Base-by-base conservation (phyloP, 2,113 vertebrate species). In the Oryzias woworae region DNA sequence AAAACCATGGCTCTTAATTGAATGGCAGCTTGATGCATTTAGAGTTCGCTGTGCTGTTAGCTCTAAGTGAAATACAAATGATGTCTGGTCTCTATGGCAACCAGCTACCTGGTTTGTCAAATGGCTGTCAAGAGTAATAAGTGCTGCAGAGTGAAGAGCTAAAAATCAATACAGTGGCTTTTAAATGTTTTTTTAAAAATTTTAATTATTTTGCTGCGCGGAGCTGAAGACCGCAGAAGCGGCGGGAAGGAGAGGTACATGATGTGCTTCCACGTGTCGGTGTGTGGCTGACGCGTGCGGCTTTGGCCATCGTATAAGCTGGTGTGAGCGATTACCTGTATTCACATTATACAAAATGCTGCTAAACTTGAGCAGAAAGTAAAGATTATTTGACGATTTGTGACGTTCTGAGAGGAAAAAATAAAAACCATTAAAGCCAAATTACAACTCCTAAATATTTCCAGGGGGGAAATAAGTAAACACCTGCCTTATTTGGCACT, bases 401-500 rank as follows among this genome's bases (percentile, higher is more conserved):
- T 12, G n/a, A 45, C 8, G n/a, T 10, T 18, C 47, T 17, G 44
- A 14, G 44, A 10, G 12, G 12, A 13, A 36, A 36, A 36, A 36
- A 36, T 8, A 36, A 10, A 36, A 10, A 4, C 4, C 44, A 14
- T 17, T 14, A 46, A 46, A 17, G 44, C 44, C 36, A 45, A 60
- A 53, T 53, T 45, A 36, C 20, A 47, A 74, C 56, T 67, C 67
- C 28, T 77, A 12, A 36, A 36, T 12, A 36, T 36, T 12, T 36
- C 36, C 69, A 48, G 51, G 59, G 54, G 59, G 73, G 41, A 63
- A 55, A 47, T 69, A 6, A 20, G 42, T 59, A 20, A 42, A 66
- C 67, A 78, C 41, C 18, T 61, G 22, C 63, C 53, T 15, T 62
- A 66, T 90, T 90, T 85, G 86, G 86, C 87, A 90, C 83, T 70